Conservation (phyloP, 2,113 vertebrate species). For the Tautogolabrus adspersus region DNA sequence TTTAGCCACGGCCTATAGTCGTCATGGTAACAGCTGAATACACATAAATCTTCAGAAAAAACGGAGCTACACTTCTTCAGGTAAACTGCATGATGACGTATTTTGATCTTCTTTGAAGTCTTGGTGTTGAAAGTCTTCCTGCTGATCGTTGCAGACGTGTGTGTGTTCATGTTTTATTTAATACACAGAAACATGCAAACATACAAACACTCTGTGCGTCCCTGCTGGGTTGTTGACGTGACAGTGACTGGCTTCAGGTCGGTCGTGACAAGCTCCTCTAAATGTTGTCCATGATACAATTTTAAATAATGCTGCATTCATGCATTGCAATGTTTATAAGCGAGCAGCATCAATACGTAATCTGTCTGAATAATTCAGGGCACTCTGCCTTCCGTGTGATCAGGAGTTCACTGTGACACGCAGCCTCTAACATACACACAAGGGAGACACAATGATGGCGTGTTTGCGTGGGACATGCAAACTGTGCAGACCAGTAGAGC, state of each 20-base stretch:
- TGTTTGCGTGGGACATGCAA: not conserved
- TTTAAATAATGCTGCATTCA: conserved; percentile 13
- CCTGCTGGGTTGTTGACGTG: not conserved
- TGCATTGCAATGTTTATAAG: not conserved
- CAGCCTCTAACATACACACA: not conserved
- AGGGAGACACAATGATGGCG: not conserved
- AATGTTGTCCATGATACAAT: not conserved
- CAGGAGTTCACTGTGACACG: not conserved
- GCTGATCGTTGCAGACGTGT: not conserved
- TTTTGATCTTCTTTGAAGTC: not conserved
- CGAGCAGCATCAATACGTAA: conserved; percentile 35
- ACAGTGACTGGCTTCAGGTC: too few species aligned
- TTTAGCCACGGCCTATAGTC: too few species aligned
- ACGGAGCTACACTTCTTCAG: too few species aligned
- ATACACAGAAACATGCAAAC: not conserved
- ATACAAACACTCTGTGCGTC: not conserved
- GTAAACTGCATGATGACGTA: too few species aligned
- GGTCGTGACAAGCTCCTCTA: too few species aligned
- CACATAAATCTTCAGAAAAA: too few species aligned
- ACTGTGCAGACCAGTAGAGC: not conserved
- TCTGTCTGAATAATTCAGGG: conserved; percentile 50
- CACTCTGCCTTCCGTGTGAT: not conserved
- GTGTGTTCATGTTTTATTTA: not conserved
- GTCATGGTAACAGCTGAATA: too few species aligned
- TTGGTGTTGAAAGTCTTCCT: not conserved